Percentiles rank a stretch among this genome's conserved stretches.
These are phyloP conservation scores for Drosophila ogumai DNA, from an alignment of 1,140 invertebrate species.

Conservation along the genomic window DNA sequence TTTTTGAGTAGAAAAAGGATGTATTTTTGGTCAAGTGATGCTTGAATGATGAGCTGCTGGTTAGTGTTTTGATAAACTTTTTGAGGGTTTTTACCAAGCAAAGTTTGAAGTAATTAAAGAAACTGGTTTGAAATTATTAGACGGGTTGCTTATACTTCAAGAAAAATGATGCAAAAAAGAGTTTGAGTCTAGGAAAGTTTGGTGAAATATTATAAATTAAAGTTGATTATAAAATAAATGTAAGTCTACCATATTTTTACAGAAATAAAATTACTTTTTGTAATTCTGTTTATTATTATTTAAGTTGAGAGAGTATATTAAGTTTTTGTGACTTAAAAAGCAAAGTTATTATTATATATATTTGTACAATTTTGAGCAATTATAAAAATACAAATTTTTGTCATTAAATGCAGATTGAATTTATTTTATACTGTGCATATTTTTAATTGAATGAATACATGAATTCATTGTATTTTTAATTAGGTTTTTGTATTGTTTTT, in stretches of 20 bases:
- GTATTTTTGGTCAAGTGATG: constrained; percentile 26
- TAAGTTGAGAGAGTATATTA: not conserved
- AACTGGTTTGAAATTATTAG: constrained; percentile 14
- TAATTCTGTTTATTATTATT: not conserved
- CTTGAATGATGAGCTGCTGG: constrained; percentile 15
- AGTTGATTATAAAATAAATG: not conserved
- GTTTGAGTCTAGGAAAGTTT: not conserved
- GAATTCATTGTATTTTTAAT: too few species aligned
- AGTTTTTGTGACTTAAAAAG: too few species aligned
- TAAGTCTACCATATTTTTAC: too few species aligned
- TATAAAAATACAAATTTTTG: too few species aligned
- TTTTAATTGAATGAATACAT: not conserved
- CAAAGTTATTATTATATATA: too few species aligned
- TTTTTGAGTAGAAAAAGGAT: not conserved
- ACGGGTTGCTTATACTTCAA: not conserved
- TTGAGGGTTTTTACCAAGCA: constrained; percentile 8
- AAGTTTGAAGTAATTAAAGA: constrained; percentile 33
- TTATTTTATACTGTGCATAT: too few species aligned
- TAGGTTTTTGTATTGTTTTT: not conserved
- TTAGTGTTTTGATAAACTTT: constrained; percentile 25
- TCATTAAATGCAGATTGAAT: too few species aligned
- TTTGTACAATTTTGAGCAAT: too few species aligned
- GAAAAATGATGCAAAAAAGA: not conserved
- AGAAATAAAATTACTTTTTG: not conserved
- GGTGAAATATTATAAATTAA: not conserved